These are phyloP conservation scores for Apamea crenata DNA, from an alignment of 2,888 invertebrate genomes.

Conservation along the genomic window DNA sequence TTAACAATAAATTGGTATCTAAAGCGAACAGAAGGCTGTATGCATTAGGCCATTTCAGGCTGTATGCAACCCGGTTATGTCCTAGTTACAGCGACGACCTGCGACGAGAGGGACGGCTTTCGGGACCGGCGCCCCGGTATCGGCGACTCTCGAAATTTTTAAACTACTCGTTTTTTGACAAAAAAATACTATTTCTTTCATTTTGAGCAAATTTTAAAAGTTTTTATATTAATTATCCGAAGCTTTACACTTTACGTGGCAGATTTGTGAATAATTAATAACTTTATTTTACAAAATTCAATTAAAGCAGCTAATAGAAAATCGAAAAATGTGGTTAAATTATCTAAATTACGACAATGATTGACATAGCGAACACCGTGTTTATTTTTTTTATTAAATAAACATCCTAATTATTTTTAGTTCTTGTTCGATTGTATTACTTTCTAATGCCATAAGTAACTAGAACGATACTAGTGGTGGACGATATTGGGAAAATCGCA, in stretches of 20 bases:
- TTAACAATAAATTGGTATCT: not conserved
- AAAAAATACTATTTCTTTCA: not conserved
- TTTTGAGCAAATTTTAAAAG: not conserved
- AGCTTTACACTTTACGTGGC: not conserved
- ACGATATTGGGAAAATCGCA: not conserved
- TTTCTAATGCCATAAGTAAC: not conserved
- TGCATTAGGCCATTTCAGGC: constrained; percentile 29
- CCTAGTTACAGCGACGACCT: constrained; percentile 46
- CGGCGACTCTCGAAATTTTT: not conserved
- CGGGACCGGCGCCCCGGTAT: constrained; percentile 3
- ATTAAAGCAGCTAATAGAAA: not conserved
- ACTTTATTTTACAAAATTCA: not conserved
- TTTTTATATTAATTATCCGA: not conserved
- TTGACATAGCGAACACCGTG: not conserved
- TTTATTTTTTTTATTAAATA: not conserved
- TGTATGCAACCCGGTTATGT: constrained; percentile 29
- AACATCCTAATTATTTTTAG: not conserved
- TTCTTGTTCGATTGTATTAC: not conserved
- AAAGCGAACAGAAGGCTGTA: not conserved
- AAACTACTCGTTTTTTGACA: not conserved
- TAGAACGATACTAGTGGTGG: not conserved
- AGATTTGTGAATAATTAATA: not conserved
- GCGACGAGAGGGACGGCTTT: constrained; percentile 36
- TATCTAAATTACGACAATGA: not conserved
- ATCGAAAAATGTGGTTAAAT: not conserved